Evolutionary conservation across 2,888 invertebrate species (phyloP).

Genomic region (Lottia gigantea): DNA sequence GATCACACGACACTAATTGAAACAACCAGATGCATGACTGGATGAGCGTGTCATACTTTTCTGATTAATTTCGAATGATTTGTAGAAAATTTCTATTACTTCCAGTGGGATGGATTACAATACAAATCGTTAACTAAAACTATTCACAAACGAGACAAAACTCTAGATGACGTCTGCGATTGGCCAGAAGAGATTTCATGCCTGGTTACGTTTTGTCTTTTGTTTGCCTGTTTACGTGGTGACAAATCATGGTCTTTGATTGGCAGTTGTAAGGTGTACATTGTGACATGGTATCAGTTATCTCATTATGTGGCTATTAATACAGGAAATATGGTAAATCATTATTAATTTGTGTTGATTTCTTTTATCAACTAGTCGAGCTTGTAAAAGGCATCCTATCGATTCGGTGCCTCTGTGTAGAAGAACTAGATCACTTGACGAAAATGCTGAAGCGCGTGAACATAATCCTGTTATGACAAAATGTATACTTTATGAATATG

Average conservation of each 20-base stretch:
- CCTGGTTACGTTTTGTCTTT: background rate
- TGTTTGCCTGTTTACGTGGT: background rate
- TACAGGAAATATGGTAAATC: conserved; percentile 5
- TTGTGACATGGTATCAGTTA: conserved; percentile 6
- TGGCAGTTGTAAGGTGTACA: conserved; percentile 1
- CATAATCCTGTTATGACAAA: too few species aligned
- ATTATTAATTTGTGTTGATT: background rate
- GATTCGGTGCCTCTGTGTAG: too few species aligned
- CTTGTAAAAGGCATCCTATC: too few species aligned
- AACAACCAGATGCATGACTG: too few species aligned
- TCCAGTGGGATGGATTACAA: conserved; percentile 1
- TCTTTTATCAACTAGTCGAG: background rate
- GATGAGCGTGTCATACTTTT: background rate
- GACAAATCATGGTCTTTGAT: conserved; percentile 5
- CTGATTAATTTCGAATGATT: conserved; percentile 4
- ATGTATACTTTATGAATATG: too few species aligned
- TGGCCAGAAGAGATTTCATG: conserved; percentile 8
- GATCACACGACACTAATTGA: background rate
- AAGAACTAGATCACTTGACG: too few species aligned
- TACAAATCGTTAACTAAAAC: background rate
- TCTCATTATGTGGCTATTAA: conserved; percentile 2
- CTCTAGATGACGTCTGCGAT: background rate
- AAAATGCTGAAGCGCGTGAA: too few species aligned
- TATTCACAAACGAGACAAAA: conserved; percentile 4
- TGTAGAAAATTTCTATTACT: background rate